phyloP scores from a whole-genome alignment of 2,888 invertebrate genomes.

The Phasia obesa region DNA sequence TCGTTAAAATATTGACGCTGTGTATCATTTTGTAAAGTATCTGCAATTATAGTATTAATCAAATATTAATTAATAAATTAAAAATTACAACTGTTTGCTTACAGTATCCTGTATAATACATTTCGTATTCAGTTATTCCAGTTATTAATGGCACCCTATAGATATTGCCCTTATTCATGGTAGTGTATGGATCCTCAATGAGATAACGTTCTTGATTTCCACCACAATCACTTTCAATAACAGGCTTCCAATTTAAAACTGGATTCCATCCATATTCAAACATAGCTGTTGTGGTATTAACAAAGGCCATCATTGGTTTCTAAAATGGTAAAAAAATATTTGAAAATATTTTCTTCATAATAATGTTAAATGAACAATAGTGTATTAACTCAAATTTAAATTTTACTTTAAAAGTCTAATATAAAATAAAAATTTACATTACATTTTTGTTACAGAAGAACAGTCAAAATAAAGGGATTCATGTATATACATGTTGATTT shows the following conservation, averaged over 20 bases:
- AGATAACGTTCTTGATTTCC: constrained; percentile 85
- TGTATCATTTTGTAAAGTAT: constrained; percentile 83
- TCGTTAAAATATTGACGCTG: constrained; percentile 77
- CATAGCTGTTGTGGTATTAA: constrained; percentile 75
- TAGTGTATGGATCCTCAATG: constrained; percentile 84
- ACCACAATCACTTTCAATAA: constrained; percentile 86
- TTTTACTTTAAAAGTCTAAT: no score
- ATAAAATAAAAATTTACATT: not conserved
- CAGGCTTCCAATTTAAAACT: constrained; percentile 84
- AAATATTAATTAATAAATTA: not conserved
- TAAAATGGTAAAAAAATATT: constrained; percentile 42
- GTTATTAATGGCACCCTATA: constrained; percentile 86
- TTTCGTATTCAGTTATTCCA: constrained; percentile 87
- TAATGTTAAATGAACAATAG: no score
- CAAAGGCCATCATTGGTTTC: constrained; percentile 77
- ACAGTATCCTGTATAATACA: constrained; percentile 84
- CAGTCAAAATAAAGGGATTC: no score
- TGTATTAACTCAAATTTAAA: no score
- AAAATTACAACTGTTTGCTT: constrained; percentile 75
- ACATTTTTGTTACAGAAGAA: no score
- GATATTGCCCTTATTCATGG: constrained; percentile 84
- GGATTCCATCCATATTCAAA: constrained; percentile 79
- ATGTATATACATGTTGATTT: no score
- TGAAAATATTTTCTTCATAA: no score
- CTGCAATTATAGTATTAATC: constrained; percentile 82